A percentile compares a stretch with the other conserved stretches of the same genome.
Conservation (phyloP, 2,113 vertebrate genomes). For the Piliocolobus tephrosceles region DNA sequence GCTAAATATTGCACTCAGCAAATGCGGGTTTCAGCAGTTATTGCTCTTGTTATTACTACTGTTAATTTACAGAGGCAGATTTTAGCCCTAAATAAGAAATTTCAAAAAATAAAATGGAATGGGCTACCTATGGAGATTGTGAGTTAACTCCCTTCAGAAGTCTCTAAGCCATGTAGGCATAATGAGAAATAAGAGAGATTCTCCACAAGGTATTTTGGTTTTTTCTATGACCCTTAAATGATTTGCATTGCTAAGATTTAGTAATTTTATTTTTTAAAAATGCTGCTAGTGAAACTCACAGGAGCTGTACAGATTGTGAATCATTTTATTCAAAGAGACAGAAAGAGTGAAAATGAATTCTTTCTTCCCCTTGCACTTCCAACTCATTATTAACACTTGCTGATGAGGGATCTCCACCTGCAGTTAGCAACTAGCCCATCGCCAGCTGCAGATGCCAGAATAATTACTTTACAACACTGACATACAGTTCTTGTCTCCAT, state of each 20-base stretch:
- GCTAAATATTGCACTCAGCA: neutral
- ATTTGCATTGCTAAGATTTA: conserved; percentile 42
- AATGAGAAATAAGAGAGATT: conserved; percentile 37
- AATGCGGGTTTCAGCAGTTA: neutral
- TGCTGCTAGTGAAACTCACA: neutral
- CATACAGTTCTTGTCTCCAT: neutral
- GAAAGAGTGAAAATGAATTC: conserved; percentile 60
- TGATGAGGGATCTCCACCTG: conserved; percentile 5
- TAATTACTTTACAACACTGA: conserved; percentile 11
- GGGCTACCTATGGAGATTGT: neutral
- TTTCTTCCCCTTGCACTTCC: conserved; percentile 3
- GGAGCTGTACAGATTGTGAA: conserved; percentile 32
- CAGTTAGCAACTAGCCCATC: neutral
- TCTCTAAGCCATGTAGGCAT: neutral
- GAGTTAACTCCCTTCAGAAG: neutral
- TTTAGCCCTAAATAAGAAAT: neutral
- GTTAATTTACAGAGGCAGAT: neutral
- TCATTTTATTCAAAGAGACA: conserved; percentile 59
- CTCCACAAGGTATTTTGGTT: neutral
- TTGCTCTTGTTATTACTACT: neutral
- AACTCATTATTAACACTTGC: conserved; percentile 28
- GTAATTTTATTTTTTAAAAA: conserved; percentile 63
- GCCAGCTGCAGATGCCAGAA: neutral
- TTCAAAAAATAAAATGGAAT: conserved; percentile 43
- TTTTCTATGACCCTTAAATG: conserved; percentile 52